These are phyloP conservation scores for Corapipo altera DNA, from an alignment of 2,113 vertebrate species.

Conservation along the genomic window DNA sequence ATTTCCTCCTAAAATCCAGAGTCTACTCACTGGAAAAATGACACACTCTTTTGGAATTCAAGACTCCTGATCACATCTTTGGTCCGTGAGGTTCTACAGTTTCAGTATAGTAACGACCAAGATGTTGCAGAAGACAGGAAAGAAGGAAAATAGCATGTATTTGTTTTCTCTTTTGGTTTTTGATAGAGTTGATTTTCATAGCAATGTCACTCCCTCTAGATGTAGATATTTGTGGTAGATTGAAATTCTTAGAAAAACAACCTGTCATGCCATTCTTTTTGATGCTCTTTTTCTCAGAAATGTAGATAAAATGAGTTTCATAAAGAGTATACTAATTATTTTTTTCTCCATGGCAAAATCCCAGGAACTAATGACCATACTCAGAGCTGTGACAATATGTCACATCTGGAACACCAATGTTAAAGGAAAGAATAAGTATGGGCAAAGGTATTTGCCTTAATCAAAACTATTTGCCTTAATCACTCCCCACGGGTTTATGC, in stretches of 20 bases:
- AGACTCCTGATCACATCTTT: neutral
- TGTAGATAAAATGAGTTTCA: neutral
- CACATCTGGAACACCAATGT: neutral
- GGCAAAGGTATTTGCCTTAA: neutral
- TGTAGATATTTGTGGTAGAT: neutral
- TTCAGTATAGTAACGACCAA: neutral
- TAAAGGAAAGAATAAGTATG: neutral
- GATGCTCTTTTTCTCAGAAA: neutral
- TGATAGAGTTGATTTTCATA: neutral
- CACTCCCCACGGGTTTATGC: neutral
- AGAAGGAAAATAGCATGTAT: neutral
- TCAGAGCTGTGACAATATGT: neutral
- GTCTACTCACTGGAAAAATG: neutral
- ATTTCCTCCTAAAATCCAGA: neutral
- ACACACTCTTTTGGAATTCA: neutral
- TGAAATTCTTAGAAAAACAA: neutral
- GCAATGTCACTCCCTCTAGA: neutral
- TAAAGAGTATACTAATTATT: neutral
- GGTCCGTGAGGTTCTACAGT: neutral
- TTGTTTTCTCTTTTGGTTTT: neutral
- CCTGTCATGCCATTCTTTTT: neutral
- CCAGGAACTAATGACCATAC: neutral
- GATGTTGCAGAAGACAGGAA: neutral
- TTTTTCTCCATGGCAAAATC: neutral
- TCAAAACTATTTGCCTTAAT: neutral